Conservation (phyloP, 2,797 vertebrate genomes). For the Manis javanica region DNA sequence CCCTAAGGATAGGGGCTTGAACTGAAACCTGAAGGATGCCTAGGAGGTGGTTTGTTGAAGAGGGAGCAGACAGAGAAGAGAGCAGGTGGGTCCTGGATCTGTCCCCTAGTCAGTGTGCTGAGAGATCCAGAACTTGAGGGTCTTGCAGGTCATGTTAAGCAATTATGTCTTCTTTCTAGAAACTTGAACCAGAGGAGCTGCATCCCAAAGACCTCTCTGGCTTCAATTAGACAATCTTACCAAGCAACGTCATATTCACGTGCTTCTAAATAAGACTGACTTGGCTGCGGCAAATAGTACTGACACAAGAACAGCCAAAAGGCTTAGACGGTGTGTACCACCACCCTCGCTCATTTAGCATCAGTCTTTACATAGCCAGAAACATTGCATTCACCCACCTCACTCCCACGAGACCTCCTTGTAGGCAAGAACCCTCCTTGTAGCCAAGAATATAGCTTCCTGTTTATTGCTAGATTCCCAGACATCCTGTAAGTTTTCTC, state of each 20-base stretch:
- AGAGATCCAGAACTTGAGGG: neutral
- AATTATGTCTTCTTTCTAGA: neutral
- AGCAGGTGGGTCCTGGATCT: neutral
- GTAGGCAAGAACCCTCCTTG: neutral
- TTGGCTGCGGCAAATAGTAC: neutral
- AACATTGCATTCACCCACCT: neutral
- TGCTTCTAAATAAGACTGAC: neutral
- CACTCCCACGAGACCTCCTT: neutral
- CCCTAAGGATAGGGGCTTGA: neutral
- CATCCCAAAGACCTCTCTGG: neutral
- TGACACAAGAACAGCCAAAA: neutral
- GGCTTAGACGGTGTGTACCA: neutral
- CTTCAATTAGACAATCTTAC: neutral
- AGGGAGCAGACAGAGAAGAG: neutral
- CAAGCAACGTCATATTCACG: neutral
- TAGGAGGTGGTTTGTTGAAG: neutral
- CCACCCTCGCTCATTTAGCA: neutral
- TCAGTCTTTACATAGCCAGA: neutral
- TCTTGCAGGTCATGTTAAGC: neutral
- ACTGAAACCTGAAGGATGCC: neutral
- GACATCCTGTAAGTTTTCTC: neutral
- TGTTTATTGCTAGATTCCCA: neutral
- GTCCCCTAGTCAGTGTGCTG: neutral
- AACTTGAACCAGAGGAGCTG: neutral
- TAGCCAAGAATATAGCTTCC: no score